Evolutionary conservation across 2,888 invertebrate genomes (phyloP).

Genomic region (Plagodis dolabraria): DNA sequence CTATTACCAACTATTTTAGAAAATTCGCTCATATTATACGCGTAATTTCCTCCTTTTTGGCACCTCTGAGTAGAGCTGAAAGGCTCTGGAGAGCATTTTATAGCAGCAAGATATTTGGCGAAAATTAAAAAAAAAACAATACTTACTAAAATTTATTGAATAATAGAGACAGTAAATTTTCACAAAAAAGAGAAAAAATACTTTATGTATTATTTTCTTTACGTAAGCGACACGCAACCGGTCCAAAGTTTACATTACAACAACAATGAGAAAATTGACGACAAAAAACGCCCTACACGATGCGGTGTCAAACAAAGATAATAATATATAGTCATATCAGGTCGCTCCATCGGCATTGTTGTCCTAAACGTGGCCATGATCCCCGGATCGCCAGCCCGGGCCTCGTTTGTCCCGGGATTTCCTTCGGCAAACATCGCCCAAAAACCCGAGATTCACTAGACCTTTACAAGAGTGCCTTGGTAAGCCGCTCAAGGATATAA

Average conservation of each 20-base stretch:
- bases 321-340: slow-evolving; percentile 77
- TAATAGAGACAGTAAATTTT: no score
- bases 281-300: slow-evolving; percentile 79
- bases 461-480: slow-evolving; percentile 77
- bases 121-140: no score
- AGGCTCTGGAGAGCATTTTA: no score
- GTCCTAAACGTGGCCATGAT: slow-evolving; percentile 73
- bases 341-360: slow-evolving; percentile 74
- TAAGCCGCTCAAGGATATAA: slow-evolving; percentile 63
- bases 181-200: slow-evolving; percentile 1
- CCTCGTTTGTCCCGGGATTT: slow-evolving; percentile 81
- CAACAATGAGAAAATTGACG: slow-evolving; percentile 73
- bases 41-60: no score
- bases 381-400: slow-evolving; percentile 63
- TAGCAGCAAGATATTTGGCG: no score
- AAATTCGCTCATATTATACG: no score
- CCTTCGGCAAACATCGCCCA: slow-evolving; percentile 79
- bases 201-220: slow-evolving; percentile 27
- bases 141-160: no score
- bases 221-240: slow-evolving; percentile 20
- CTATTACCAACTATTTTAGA: no score
- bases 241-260: slow-evolving; percentile 62
- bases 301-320: slow-evolving; percentile 78
- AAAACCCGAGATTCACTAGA: slow-evolving; percentile 79
- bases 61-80: no score